These are phyloP conservation scores for Archips xylosteana DNA, from an alignment of 2,888 invertebrate genomes.

Conservation along the genomic window DNA sequence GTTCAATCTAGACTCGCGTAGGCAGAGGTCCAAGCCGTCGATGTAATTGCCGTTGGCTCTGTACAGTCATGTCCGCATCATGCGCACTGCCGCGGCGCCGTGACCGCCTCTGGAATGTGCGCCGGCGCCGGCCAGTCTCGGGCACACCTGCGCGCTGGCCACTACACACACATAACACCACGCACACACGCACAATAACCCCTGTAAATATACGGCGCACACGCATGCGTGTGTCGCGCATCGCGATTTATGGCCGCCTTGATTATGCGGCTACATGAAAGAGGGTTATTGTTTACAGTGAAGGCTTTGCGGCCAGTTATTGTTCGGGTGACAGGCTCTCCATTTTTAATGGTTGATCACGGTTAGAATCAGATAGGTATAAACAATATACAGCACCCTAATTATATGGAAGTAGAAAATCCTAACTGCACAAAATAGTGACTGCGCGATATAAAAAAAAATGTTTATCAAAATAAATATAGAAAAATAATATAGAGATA, in stretches of 20 bases:
- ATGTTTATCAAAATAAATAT: too few relatives aligned
- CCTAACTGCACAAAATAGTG: too few relatives aligned
- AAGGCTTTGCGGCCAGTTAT: constrained; percentile 31
- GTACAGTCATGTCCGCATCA: constrained; percentile 34
- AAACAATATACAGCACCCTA: too few relatives aligned
- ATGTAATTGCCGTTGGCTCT: neutral
- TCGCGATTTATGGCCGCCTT: constrained; percentile 60
- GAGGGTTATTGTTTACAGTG: constrained; percentile 47
- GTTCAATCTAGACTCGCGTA: neutral
- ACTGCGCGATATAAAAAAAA: too few relatives aligned
- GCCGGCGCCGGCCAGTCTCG: constrained; percentile 88
- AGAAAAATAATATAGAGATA: too few relatives aligned
- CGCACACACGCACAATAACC: constrained; percentile 45
- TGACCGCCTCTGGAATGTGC: constrained; percentile 86
- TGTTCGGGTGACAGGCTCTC: constrained; percentile 13
- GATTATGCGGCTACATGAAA: constrained; percentile 57
- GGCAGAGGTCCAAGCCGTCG: neutral
- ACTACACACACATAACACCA: constrained; percentile 49
- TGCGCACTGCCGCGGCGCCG: constrained; percentile 52
- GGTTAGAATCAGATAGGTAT: neutral
- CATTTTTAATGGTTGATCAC: constrained; percentile 23
- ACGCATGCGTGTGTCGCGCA: constrained; percentile 47
- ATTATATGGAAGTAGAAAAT: too few relatives aligned
- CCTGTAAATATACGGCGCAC: constrained; percentile 50
- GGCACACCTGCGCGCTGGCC: constrained; percentile 86